Percentiles rank a stretch among this genome's conserved stretches.
phyloP scores from a whole-genome alignment of 2,888 invertebrate genomes.

The Netelia fuscicornis region DNA sequence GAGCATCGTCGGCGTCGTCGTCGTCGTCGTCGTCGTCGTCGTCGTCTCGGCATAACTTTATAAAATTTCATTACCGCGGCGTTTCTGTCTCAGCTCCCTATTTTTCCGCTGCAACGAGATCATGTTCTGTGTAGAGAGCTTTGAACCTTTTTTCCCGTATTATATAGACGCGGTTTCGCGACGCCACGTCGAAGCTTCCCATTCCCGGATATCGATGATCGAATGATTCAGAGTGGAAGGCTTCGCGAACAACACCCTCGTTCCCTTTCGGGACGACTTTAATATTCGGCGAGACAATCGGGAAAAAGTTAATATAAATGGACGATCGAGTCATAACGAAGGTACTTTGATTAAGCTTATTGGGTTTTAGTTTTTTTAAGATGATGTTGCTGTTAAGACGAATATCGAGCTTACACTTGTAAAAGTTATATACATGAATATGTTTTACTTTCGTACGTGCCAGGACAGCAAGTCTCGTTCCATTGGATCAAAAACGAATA shows the following conservation, averaged over 20 bases:
- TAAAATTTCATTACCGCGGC: slow-evolving; percentile 79
- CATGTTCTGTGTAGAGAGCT: slow-evolving; percentile 29
- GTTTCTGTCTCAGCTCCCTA: slow-evolving; percentile 55
- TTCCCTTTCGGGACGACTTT: slow-evolving; percentile 22
- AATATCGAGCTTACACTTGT: slow-evolving; percentile 9
- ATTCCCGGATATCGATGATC: slow-evolving; percentile 60
- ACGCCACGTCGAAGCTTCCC: slow-evolving; percentile 51
- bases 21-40: slow-evolving; percentile 45
- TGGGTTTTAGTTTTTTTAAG: slow-evolving; percentile 29
- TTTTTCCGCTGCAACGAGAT: slow-evolving; percentile 50
- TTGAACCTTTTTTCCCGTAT: slow-evolving; percentile 7
- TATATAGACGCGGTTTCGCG: slow-evolving; percentile 52
- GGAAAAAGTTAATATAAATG: slow-evolving; percentile 50
- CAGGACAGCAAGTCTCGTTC: slow-evolving; percentile 6
- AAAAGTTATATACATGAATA: slow-evolving; percentile 17
- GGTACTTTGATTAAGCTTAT: slow-evolving; percentile 35
- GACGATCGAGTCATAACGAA: slow-evolving; percentile 23
- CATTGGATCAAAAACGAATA: not conserved
- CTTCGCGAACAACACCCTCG: slow-evolving; percentile 40
- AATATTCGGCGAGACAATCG: slow-evolving; percentile 55
- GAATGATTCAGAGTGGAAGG: slow-evolving; percentile 55
- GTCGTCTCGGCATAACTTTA: slow-evolving; percentile 77
- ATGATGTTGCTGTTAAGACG: not conserved
- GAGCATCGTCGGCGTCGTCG: slow-evolving; percentile 44
- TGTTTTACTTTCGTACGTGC: slow-evolving; percentile 20